Percentiles rank a stretch among this genome's conserved stretches.
phyloP scores from a whole-genome alignment of 2,113 vertebrate species.

The Zosterops pallidus region DNA sequence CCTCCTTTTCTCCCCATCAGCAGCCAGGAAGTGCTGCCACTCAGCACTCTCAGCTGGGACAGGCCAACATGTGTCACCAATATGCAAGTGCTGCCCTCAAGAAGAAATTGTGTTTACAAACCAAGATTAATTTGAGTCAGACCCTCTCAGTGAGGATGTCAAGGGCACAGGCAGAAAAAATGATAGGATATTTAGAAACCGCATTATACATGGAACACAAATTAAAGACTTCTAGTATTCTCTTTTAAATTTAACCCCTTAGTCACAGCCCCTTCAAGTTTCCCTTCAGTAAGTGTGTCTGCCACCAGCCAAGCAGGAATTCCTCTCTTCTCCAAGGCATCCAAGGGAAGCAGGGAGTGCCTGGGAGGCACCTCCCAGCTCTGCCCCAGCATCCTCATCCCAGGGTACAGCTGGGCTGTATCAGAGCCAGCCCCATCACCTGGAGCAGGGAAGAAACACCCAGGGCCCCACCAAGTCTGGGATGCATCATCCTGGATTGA shows the following conservation, averaged over 20 bases:
- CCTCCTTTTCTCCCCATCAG: background rate
- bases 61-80: background rate
- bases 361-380: background rate
- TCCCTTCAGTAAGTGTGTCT: background rate
- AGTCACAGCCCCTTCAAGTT: background rate
- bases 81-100: background rate
- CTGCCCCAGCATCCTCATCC: background rate
- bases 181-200: background rate
- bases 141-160: background rate
- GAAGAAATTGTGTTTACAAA: background rate
- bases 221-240: background rate
- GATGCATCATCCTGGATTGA: background rate
- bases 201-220: background rate
- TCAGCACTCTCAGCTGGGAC: background rate
- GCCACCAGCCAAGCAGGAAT: background rate
- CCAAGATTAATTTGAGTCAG: background rate
- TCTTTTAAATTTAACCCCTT: background rate
- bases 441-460: background rate
- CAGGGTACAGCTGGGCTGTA: fast-evolving
- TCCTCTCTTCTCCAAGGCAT: background rate
- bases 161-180: background rate
- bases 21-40: background rate
- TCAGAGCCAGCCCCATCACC: background rate
- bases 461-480: fast-evolving
- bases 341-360: background rate